phyloP scores from a whole-genome alignment of 35 echinoderm and acorn worm genomes.

The Ptychodera flava region DNA sequence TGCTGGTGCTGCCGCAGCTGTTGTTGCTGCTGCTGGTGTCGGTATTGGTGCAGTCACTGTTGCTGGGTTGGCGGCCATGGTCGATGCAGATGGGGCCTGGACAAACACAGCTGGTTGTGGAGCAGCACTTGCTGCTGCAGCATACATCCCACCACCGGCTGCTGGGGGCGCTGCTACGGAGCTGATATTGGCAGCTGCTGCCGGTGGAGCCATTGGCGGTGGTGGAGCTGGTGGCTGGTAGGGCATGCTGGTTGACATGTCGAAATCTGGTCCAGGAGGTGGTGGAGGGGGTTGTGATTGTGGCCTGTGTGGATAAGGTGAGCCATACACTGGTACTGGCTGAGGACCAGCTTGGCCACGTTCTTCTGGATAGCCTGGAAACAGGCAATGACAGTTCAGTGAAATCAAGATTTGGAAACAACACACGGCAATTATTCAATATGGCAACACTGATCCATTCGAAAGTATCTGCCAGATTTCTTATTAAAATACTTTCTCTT shows the following conservation, averaged over 20 bases:
- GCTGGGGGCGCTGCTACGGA: not conserved
- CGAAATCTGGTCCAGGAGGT: not conserved
- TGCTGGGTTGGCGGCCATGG: not conserved
- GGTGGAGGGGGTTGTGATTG: not conserved
- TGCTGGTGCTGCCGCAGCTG: not conserved
- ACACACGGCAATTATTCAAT: no score
- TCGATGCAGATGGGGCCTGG: not conserved
- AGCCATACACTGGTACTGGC: no score
- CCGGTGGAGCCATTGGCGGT: not conserved
- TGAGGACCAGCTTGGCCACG: no score
- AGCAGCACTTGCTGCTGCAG: not conserved
- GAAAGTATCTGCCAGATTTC: no score
- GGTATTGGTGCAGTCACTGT: not conserved
- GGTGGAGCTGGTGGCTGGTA: not conserved
- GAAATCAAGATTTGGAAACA: no score
- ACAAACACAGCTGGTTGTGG: not conserved
- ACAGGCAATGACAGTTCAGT: no score
- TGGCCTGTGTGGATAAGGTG: no score
- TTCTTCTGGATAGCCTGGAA: no score
- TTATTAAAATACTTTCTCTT: no score
- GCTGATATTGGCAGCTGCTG: not conserved
- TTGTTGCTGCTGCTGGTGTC: not conserved
- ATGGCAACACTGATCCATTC: no score
- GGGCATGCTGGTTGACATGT: not conserved
- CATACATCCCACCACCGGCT: not conserved